Base-by-base conservation (phyloP, 2,113 vertebrate species). In the Gopherus flavomarginatus region DNA sequence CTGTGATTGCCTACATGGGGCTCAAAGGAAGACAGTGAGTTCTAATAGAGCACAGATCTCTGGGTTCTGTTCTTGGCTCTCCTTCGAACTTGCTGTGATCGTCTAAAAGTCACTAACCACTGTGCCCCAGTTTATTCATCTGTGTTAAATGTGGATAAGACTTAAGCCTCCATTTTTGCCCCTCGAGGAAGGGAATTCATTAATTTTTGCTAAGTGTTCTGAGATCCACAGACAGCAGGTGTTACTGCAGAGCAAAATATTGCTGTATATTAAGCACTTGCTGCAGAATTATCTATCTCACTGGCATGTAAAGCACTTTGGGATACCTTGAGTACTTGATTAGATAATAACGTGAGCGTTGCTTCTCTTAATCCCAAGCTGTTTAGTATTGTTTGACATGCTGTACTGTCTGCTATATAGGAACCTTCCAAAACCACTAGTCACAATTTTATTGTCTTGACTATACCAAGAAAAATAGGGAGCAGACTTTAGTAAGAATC, bases 261-360 rank as follows among this genome's bases (percentile, higher is more conserved):
- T 97, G 94, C 96, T 97, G 96, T 96, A 97, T 96, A 97, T 96
- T 97, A 94, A 97, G 27, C 92, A 96, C 93, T 92, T 84, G 85
- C 93, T 83, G 8, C 44, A 83, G 85, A 83, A 92, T 84, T 0
- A 19, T 35, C 94, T 95, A 93, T 93, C 93, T 7, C 11, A 13
- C 83, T 92, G 96, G 94, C 87, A 13, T 91, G 87, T 52, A 92
- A 91, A 95, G 92, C 79, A 77, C 97, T 97, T 88, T 89, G 84
- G 86, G 87, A 93, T 95, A 91, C 90, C 93, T 50, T 90, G 75
- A 96, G 96, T 89, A 85, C 93, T 94, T 21, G 50, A 92, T 92
- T 90, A 93, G 88, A 92, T 95, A 85, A 92, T 69, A 97, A 95
- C 92, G 86, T 79, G 54, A 38, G 93, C 81, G 9, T 11, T 75